Evolutionary conservation across 2,113 vertebrate genomes (phyloP), one percentile per base, ranked within the genome.

Genomic region (Prunella fulvescens): DNA sequence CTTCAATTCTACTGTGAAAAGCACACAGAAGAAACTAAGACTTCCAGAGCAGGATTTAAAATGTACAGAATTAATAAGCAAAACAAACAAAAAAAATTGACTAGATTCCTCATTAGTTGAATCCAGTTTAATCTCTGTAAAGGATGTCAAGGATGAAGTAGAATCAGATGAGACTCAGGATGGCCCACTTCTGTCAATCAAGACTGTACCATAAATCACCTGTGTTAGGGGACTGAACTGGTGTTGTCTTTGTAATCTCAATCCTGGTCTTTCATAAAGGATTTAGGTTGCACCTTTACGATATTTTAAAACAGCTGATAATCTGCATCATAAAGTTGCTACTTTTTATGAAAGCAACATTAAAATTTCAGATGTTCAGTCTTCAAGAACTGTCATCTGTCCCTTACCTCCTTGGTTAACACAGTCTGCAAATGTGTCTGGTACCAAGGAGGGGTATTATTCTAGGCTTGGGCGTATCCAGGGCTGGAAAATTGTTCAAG

Each of bases 241-340:
- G 28, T 48, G 17, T 4, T 77, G 6, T 2, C 4, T 23, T 10
- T 67, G 20, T 64, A 45, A 87, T 31, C 45, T 73, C 0, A 0
- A 10, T 70, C 24, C 26, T 71, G 26, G 23, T 39, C 45, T 48
- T 90, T 60, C 0, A 0, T 62, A 6, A 76, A 76, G 25, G 64
- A 12, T 54, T 85, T 33, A 7, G 20, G 33, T 57, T 77, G 45
- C 19, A 19, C 37, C 13, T 77, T 37, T 56, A 18, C 0, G 0
- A 20, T 77, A 12, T 57, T 84, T 58, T 71, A 23, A 29, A 81
- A 45, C 15, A 73, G 22, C 12, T 65, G 47, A 81, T 66, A 28
- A 26, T 12, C 33, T 81, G 10, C 29, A 28, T 56, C 20, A 62
- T 6, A 7, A 54, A 60, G 4, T 35, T 70, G 29, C 33, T 53